A percentile compares a stretch with the other conserved stretches of the same genome.
Evolutionary conservation across 2,888 invertebrate species (phyloP).

Genomic region (Epinotia ramella): DNA sequence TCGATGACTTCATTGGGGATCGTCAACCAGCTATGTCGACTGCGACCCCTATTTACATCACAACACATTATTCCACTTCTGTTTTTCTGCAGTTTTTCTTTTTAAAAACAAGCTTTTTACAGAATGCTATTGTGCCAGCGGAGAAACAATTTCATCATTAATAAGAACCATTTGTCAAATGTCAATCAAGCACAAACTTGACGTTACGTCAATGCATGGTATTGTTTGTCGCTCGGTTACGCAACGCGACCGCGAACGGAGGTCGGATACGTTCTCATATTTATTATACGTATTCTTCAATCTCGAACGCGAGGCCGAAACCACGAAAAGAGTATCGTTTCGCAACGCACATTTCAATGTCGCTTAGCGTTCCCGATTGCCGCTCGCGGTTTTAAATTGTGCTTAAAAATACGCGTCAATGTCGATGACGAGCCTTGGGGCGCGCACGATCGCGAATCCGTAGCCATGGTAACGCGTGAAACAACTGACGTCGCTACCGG

Average conservation of each 20-base stretch:
- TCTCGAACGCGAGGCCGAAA: slow-evolving; percentile 76
- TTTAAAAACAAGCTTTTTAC: slow-evolving; percentile 10
- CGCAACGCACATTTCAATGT: slow-evolving; percentile 82
- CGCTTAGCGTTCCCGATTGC: slow-evolving; percentile 70
- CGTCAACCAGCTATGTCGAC: slow-evolving; percentile 68
- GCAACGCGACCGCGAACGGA: slow-evolving; percentile 81
- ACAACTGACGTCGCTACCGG: slow-evolving; percentile 23
- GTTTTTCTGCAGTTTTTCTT: neutral
- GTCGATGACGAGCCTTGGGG: slow-evolving; percentile 39
- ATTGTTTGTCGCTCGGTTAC: slow-evolving; percentile 80
- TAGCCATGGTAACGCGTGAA: slow-evolving; percentile 23
- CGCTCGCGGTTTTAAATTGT: slow-evolving; percentile 55
- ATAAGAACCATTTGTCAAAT: slow-evolving; percentile 57
- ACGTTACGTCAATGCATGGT: slow-evolving; percentile 66
- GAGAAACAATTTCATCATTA: slow-evolving; percentile 51
- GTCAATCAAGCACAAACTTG: slow-evolving; percentile 60
- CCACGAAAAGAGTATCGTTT: slow-evolving; percentile 82
- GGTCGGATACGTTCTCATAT: slow-evolving; percentile 83
- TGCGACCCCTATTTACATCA: slow-evolving; percentile 57
- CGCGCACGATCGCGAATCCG: slow-evolving; percentile 37
- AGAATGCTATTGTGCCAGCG: slow-evolving; percentile 41
- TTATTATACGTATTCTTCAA: slow-evolving; percentile 84
- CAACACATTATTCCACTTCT: slow-evolving; percentile 31
- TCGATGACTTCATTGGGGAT: slow-evolving; percentile 74
- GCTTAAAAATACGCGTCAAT: slow-evolving; percentile 46